These are phyloP conservation scores for Drosophila rubida DNA, from an alignment of 2,888 invertebrate genomes.

Conservation along the genomic window DNA sequence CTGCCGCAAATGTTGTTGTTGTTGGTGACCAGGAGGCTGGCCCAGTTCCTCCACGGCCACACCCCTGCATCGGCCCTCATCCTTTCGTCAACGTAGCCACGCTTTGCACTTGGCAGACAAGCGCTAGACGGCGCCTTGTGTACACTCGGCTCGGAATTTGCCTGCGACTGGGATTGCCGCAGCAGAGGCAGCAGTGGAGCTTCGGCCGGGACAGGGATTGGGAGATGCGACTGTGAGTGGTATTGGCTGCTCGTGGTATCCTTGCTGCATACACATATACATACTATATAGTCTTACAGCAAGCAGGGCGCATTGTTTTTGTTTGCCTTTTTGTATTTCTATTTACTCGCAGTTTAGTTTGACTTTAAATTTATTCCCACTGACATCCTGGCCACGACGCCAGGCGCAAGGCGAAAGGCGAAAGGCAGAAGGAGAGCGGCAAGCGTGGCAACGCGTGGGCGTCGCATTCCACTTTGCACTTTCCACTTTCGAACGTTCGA, in stretches of 20 bases:
- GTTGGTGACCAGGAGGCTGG: slow-evolving; percentile 24
- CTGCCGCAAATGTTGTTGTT: slow-evolving; percentile 15
- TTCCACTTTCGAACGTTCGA: slow-evolving; percentile 32
- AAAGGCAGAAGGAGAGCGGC: not conserved
- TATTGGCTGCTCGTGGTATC: slow-evolving; percentile 26
- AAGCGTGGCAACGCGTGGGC: slow-evolving; percentile 45
- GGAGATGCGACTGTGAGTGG: slow-evolving; percentile 24
- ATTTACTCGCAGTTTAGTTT: slow-evolving; percentile 81
- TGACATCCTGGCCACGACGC: slow-evolving; percentile 47
- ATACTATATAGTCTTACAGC: slow-evolving; percentile 24
- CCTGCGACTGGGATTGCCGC: slow-evolving; percentile 47
- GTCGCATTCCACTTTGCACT: slow-evolving; percentile 28
- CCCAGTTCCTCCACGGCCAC: slow-evolving; percentile 1
- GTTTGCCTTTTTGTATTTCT: slow-evolving; percentile 79
- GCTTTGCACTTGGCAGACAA: slow-evolving; percentile 74
- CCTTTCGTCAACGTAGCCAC: slow-evolving; percentile 21
- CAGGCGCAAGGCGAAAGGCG: not conserved
- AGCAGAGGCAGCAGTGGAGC: slow-evolving; percentile 2
- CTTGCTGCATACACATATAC: slow-evolving; percentile 21
- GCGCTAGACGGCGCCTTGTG: slow-evolving; percentile 76
- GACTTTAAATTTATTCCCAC: slow-evolving; percentile 79
- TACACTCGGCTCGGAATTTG: slow-evolving; percentile 70
- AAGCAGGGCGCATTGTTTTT: slow-evolving; percentile 70
- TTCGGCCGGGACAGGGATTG: slow-evolving; percentile 15
- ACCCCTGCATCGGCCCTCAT: not conserved